phyloP scores from a whole-genome alignment of 1,140 invertebrate genomes.

The Drosophila pandora region DNA sequence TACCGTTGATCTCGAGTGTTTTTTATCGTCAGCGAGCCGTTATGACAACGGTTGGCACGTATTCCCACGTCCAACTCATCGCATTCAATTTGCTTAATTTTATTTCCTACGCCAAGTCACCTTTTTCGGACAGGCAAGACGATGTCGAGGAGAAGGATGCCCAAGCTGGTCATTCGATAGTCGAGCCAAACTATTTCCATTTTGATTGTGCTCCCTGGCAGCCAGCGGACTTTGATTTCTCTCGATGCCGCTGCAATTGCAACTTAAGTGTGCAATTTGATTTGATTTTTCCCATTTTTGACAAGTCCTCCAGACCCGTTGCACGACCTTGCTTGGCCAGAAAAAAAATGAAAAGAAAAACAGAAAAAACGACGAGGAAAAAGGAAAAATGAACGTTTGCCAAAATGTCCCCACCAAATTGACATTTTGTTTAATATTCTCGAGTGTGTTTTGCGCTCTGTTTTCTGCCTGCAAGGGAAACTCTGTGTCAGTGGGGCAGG shows the following conservation, averaged over 20 bases:
- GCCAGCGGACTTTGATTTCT: slow-evolving; percentile 61
- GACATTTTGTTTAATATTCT: slow-evolving; percentile 79
- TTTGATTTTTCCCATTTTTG: slow-evolving; percentile 71
- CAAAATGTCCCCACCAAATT: slow-evolving; percentile 62
- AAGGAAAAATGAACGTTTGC: not conserved
- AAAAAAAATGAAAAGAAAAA: not conserved
- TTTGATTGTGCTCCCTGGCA: slow-evolving; percentile 35
- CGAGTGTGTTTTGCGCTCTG: slow-evolving; percentile 49
- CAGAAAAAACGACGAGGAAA: not conserved
- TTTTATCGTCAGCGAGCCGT: slow-evolving; percentile 61
- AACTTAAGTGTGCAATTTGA: slow-evolving; percentile 78
- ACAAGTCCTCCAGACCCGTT: slow-evolving; percentile 53
- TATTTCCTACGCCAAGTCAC: slow-evolving; percentile 48
- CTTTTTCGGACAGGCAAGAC: not conserved
- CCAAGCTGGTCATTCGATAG: slow-evolving; percentile 16
- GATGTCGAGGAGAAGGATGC: not conserved
- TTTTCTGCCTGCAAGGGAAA: slow-evolving; percentile 51
- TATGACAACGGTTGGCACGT: slow-evolving; percentile 73
- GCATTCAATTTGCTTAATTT: slow-evolving; percentile 80
- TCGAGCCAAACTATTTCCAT: slow-evolving; percentile 40
- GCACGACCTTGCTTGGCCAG: not conserved
- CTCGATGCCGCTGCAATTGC: slow-evolving; percentile 61
- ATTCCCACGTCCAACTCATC: slow-evolving; percentile 77
- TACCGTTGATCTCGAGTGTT: slow-evolving; percentile 76
- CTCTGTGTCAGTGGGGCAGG: slow-evolving; percentile 51